Evolutionary conservation across 2,888 invertebrate genomes (phyloP), one percentile per base, ranked within the genome.

Genomic region (Hipparchia sbordonii): DNA sequence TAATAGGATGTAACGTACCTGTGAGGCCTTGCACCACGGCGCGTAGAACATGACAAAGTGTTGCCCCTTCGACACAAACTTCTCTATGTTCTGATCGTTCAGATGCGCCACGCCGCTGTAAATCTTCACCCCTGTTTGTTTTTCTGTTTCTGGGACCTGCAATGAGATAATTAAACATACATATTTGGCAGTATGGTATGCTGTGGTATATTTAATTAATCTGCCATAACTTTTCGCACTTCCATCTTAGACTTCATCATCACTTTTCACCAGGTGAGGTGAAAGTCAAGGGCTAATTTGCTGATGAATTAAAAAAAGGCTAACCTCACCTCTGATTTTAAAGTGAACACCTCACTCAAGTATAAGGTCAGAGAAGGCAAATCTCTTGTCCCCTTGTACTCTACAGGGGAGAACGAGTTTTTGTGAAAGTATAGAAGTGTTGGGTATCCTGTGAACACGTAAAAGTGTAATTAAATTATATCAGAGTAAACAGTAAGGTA

Each of bases 21-120:
- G 97, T 81, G 98, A 98, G 82, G 97, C 97, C 72, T 96, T 95
- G 87, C 98, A 98, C 98, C 98, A 98, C 0, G 98, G 98, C 0
- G 97, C 97, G 90, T 97, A 98, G 88, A 98, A 98, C 92, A 98
- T 98, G 5, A 98, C 94, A 85, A 98, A 98, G 87, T 97, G 97
- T 81, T 96, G 96, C 65, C 98, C 98, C 63, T 86, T 93, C 1
- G 95, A 94, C 0, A 97, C 92, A 84, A 96, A 96, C 80, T 96
- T 95, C 76, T 96, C 95, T 83, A 97, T 97, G 75, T 95, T 97
- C 23, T 96, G 95, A 79, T 97, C 97, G 56, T 95, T 96, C 45
- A 98, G 92, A 82, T 97, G 96, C 13, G 96, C 92, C 79, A 97
- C 91, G 7, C 96, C 96, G 76, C 94, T 95, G 66, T 95, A 92